Evolutionary conservation across 2,113 vertebrate species (phyloP).

Genomic region (Perognathus longimembris): DNA sequence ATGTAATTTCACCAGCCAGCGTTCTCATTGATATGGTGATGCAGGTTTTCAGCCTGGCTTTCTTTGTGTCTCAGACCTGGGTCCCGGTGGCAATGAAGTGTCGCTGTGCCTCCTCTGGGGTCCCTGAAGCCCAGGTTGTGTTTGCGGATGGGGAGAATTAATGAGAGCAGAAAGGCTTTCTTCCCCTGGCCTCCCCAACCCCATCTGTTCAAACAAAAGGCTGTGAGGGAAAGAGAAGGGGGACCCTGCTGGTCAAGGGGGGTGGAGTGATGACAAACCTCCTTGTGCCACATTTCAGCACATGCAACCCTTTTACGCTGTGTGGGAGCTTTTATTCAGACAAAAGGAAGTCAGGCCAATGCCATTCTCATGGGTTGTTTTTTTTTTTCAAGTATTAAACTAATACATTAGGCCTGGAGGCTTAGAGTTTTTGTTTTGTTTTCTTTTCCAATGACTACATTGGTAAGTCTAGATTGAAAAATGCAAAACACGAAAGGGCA

Average conservation of each 20-base stretch:
- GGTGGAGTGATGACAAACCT: constrained; percentile 90
- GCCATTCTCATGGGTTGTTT: constrained; percentile 45
- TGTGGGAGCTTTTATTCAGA: constrained; percentile 87
- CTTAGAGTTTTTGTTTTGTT: constrained; percentile 42
- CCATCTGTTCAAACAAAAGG: constrained; percentile 93
- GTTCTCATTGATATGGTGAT: constrained; percentile 38
- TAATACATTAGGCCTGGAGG: constrained; percentile 79
- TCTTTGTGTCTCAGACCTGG: constrained; percentile 82
- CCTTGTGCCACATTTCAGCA: constrained; percentile 91
- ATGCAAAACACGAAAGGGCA: not conserved
- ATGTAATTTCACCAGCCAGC: not conserved
- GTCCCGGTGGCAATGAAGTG: constrained; percentile 82
- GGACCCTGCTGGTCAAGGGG: constrained; percentile 92
- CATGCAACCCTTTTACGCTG: constrained; percentile 89
- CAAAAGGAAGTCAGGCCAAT: constrained; percentile 85
- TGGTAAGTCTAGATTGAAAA: constrained; percentile 66
- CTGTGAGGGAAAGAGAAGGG: constrained; percentile 89
- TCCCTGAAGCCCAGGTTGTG: constrained; percentile 88
- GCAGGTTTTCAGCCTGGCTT: constrained; percentile 53
- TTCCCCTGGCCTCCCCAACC: constrained; percentile 87
- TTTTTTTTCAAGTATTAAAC: constrained; percentile 44
- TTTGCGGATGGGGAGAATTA: constrained; percentile 90
- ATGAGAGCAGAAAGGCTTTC: constrained; percentile 91
- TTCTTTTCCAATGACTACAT: constrained; percentile 20
- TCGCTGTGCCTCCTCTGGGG: constrained; percentile 81